These are phyloP conservation scores for Yponomeuta cagnagella DNA, from an alignment of 2,888 invertebrate genomes.

Conservation along the genomic window DNA sequence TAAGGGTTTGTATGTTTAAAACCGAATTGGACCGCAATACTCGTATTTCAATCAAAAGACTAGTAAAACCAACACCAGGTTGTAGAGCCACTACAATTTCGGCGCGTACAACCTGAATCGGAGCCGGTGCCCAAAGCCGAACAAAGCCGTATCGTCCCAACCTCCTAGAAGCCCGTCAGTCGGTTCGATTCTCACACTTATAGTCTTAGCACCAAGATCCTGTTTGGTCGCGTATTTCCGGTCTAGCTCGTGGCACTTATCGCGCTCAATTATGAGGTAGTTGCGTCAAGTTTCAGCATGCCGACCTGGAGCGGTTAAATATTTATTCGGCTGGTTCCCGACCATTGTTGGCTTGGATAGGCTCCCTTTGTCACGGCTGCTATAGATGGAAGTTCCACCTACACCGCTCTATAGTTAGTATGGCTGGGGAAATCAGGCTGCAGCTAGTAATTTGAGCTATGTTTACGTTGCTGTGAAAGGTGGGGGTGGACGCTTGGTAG, in stretches of 20 bases:
- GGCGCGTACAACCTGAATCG: too few relatives aligned
- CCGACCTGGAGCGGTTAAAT: not conserved
- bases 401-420: not conserved
- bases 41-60: too few relatives aligned
- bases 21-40: too few relatives aligned
- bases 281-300: not conserved
- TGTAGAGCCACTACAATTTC: too few relatives aligned
- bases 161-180: too few relatives aligned
- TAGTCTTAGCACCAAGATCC: not conserved
- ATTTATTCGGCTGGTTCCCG: not conserved
- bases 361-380: not conserved
- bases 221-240: not conserved
- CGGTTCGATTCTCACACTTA: too few relatives aligned
- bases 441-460: not conserved
- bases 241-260: not conserved
- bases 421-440: not conserved
- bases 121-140: too few relatives aligned
- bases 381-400: not conserved
- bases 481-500: too few relatives aligned
- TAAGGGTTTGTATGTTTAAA: too few relatives aligned
- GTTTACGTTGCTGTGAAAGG: too few relatives aligned
- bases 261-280: not conserved
- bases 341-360: not conserved
- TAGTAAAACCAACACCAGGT: too few relatives aligned
- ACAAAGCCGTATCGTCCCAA: too few relatives aligned